Conservation (phyloP, 2,113 vertebrate species). For the Entomyzon cyanotis region DNA sequence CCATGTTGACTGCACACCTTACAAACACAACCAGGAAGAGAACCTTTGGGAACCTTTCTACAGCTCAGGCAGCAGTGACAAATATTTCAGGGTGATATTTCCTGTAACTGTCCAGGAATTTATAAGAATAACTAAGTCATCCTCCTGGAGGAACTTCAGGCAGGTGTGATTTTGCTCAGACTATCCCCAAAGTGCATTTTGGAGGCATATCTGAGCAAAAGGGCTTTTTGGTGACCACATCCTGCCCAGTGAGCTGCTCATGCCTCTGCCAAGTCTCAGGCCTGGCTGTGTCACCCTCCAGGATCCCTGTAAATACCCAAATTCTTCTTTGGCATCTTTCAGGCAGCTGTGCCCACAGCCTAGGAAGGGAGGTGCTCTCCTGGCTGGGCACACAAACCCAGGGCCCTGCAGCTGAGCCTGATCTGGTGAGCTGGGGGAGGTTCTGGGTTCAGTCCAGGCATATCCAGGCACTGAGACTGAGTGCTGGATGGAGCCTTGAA, state of each 20-base stretch:
- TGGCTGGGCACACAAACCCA: neutral
- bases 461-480: neutral
- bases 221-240: neutral
- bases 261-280: neutral
- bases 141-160: neutral
- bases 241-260: neutral
- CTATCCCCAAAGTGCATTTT: neutral
- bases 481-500: fast-evolving
- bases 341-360: neutral
- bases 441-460: neutral
- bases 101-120: neutral
- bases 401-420: neutral
- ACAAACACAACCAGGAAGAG: neutral
- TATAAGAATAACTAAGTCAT: neutral
- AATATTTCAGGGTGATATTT: neutral
- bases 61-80: neutral
- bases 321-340: neutral
- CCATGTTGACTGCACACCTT: neutral
- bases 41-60: neutral
- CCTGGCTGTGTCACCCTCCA: neutral
- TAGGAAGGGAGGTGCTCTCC: neutral
- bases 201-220: neutral
- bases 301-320: neutral
- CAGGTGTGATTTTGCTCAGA: neutral
- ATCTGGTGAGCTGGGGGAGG: neutral